Evolutionary conservation across 2,888 invertebrate species (phyloP), one percentile per base, ranked within the genome.

Genomic region (Eurytoma adleriae): DNA sequence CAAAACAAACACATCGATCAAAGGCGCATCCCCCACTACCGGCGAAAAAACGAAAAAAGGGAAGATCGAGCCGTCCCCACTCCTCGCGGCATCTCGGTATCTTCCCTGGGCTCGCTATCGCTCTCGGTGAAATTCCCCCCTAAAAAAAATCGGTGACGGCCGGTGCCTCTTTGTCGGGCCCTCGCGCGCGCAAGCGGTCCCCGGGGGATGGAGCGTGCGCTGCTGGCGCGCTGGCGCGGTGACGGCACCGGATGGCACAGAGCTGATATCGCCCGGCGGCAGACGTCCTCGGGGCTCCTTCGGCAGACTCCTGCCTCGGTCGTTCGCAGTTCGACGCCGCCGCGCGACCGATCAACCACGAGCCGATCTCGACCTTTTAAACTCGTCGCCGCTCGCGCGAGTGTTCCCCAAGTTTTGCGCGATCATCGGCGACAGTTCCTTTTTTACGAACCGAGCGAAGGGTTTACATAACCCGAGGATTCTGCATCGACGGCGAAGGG

Each of bases 161-260:
- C 70, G n/a, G 52, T 64, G 56, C 27, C 57, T 66, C 56, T 70
- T 30, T 16, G 50, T 68, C 80, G 74, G 71, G 77, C 76, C 78
- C 78, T 40, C 72, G 59, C 10, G 68, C 56, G 54, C 70, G 69
- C 81, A 40, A 40, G 40, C 78, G 84, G 84, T 87, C 87, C 87
- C 88, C 83, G 81, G 86, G 86, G 88, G 86, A 85, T 80, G 80
- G 70, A 73, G 69, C 56, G 56, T 14, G 70, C 52, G 30, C 54
- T 30, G 71, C 78, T 73, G 68, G 67, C 30, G 70, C 66, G 71
- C 77, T 40, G 64, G 54, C 84, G 54, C 84, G 85, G 90, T 85
- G 90, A 89, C 89, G 86, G 90, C 84, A 88, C 90, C 88, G 89
- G 86, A 86, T 90, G 90, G 90, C 86, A 90, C 90, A 88, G 86